Conservation (phyloP, 2,797 vertebrate species). For the Mastacembelus armatus region DNA sequence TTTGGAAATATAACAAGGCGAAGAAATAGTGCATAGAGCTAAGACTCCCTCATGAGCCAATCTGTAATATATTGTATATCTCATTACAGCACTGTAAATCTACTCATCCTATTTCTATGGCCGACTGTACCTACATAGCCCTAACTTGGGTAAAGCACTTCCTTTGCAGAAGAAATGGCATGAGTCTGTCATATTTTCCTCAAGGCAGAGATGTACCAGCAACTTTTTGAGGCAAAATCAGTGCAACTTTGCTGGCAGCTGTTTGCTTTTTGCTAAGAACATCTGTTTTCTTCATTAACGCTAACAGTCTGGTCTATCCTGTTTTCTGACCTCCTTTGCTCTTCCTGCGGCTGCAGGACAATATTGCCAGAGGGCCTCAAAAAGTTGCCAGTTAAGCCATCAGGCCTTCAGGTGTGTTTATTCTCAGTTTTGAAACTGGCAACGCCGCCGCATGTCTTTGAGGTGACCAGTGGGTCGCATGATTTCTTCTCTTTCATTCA, state of each 20-base stretch:
- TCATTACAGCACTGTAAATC: conserved; percentile 76
- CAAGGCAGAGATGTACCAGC: conserved; percentile 36
- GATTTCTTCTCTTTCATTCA: conserved; percentile 80
- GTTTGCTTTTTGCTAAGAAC: conserved; percentile 9
- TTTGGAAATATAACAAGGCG: conserved; percentile 33
- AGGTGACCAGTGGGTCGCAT: conserved; percentile 62
- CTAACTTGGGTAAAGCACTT: conserved; percentile 62
- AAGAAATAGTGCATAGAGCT: conserved; percentile 30
- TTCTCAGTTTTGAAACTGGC: conserved; percentile 67
- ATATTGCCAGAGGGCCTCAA: conserved; percentile 47
- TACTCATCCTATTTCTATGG: conserved; percentile 76
- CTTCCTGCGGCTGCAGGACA: conserved; percentile 9
- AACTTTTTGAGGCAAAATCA: conserved; percentile 54
- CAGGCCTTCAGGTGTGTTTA: conserved; percentile 46
- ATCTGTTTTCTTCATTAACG: conserved; percentile 18
- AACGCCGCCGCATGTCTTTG: conserved; percentile 74
- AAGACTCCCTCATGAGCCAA: conserved; percentile 40
- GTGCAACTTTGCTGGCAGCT: conserved; percentile 23
- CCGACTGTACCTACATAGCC: conserved; percentile 61
- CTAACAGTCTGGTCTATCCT: conserved; percentile 15
- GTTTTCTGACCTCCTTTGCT: conserved; percentile 17
- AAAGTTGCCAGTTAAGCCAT: conserved; percentile 34
- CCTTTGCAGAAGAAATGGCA: conserved; percentile 68
- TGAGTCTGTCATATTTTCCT: conserved; percentile 50
- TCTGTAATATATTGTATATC: conserved; percentile 75